A percentile compares a stretch with the other conserved stretches of the same genome.
Evolutionary conservation across 2,888 invertebrate species (phyloP).

Genomic region (Caradrina clavipalpis): DNA sequence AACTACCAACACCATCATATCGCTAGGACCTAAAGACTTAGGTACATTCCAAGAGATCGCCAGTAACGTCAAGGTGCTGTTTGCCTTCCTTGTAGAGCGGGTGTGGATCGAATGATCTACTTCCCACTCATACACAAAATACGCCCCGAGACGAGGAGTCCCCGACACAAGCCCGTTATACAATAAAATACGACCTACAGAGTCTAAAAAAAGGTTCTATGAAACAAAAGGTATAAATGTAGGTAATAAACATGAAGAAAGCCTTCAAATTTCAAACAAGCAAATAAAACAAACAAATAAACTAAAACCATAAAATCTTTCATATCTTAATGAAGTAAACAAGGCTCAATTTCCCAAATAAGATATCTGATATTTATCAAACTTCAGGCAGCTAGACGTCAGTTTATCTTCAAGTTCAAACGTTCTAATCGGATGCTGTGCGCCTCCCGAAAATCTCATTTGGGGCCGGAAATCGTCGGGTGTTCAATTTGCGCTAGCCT

Average conservation of each 20-base stretch:
- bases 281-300: conserved; percentile 11
- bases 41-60: too few species aligned
- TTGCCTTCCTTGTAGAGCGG: too few species aligned
- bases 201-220: background rate
- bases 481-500: conserved; percentile 69
- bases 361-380: conserved; percentile 43
- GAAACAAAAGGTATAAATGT: too few species aligned
- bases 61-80: too few species aligned
- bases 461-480: conserved; percentile 72
- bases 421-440: conserved; percentile 59
- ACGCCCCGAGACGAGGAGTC: too few species aligned
- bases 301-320: conserved; percentile 19
- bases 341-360: conserved; percentile 20
- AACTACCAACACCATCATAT: too few species aligned
- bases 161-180: too few species aligned
- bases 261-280: conserved; percentile 13
- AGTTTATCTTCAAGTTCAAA: conserved; percentile 58
- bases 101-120: too few species aligned
- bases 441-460: conserved; percentile 74
- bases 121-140: too few species aligned
- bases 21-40: too few species aligned
- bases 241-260: conserved; percentile 16
- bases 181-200: background rate
- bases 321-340: conserved; percentile 13
- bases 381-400: conserved; percentile 31